Conservation (phyloP, 2,797 vertebrate genomes). For the Apodemus agrarius region DNA sequence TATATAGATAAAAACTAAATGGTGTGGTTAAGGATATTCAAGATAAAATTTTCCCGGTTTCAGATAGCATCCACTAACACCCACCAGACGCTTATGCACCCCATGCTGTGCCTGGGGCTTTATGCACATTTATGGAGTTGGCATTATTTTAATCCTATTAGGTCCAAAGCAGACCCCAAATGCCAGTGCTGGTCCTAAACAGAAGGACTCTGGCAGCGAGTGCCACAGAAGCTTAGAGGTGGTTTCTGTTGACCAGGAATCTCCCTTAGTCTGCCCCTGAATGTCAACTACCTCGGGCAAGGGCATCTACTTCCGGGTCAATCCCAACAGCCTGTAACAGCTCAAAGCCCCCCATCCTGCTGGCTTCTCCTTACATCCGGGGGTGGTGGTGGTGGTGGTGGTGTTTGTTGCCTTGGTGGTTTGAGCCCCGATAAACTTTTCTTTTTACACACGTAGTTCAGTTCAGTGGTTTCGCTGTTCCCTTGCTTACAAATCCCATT, state of each 20-base stretch:
- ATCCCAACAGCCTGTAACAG: neutral
- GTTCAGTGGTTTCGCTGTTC: neutral
- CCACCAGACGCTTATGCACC: neutral
- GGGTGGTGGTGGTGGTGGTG: neutral
- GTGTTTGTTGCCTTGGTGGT: neutral
- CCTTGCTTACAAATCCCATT: neutral
- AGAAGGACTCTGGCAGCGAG: neutral
- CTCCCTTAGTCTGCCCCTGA: neutral
- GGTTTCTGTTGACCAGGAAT: neutral
- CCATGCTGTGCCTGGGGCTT: neutral
- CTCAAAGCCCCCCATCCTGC: neutral
- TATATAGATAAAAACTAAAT: neutral
- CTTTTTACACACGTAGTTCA: neutral
- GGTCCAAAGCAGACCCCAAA: neutral
- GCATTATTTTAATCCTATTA: constrained; percentile 4
- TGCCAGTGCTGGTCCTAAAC: neutral
- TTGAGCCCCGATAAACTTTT: neutral
- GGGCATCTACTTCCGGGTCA: neutral
- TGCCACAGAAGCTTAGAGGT: neutral
- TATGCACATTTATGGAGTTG: neutral
- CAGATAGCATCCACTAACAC: neutral
- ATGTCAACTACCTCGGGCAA: neutral
- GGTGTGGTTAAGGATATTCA: neutral
- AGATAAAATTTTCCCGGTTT: neutral
- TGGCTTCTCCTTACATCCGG: neutral